Base-by-base conservation (phyloP, 2,888 invertebrate genomes). In the Chymomyza amoena region DNA sequence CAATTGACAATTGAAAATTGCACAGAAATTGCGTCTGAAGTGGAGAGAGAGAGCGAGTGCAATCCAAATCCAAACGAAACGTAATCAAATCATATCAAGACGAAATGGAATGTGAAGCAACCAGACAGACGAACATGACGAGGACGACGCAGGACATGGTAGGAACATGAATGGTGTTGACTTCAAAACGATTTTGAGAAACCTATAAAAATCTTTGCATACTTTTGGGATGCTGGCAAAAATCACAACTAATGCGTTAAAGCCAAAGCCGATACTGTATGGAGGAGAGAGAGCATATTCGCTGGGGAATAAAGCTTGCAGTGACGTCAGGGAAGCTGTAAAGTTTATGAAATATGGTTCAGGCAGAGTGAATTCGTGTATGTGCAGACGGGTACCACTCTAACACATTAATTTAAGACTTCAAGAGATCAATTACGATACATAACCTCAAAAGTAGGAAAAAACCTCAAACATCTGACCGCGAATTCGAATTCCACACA, bases 221-320 rank as follows among this genome's bases (percentile, higher is more conserved):
- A 77, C 85, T 87, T 84, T 77, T 68, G 69, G 78, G 66, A 71
- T 54, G 72, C 60, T 75, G 84, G 70, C 77, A 84, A 80, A 84
- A 81, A 81, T 77, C 73, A 69, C 79, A 86, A 87, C 87, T 87
- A 87, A 82, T 82, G 85, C 79, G 77, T 9, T 54, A 15, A n/a
- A 45, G 39, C 39, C 13, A 45, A 45, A 45, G 39, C 39, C 10
- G 39, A 45, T 45, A 45, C 39, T 13, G 4, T 45, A 9, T 9
- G 32, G 1, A 3, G 32, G 1, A 3, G 6, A 13, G 4, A 13
- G 13, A 13, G 39, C 39, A 45, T 45, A 45, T 45, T 45, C 2
- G 4, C 13, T 45, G 1, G 4, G 10, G 0, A 13, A 45, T 13
- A 13, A 45, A 7, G 13, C 13, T 45, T 45, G 39, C 39, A 45